These are phyloP conservation scores for Pantherophis alleghaniensis DNA, from an alignment of 2,797 vertebrate genomes.

Conservation along the genomic window DNA sequence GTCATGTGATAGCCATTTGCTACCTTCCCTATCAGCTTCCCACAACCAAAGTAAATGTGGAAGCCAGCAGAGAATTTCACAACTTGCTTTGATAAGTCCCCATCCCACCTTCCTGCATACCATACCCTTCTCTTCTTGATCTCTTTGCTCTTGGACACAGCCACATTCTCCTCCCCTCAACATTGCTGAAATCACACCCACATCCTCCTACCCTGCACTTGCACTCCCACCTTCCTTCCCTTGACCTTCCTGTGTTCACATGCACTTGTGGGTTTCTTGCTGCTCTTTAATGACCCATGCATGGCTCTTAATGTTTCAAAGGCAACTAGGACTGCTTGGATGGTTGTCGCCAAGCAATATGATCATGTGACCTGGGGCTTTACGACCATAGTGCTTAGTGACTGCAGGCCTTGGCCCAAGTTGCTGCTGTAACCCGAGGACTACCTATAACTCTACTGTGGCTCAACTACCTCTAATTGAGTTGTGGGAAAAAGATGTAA, in stretches of 20 bases:
- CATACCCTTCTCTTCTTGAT: not conserved
- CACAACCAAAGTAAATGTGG: not conserved
- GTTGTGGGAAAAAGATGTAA: not conserved
- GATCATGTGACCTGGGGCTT: not conserved
- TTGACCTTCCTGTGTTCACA: not conserved
- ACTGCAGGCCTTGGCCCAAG: not conserved
- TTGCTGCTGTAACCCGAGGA: not conserved
- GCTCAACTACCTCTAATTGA: not conserved
- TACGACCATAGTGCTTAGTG: not conserved
- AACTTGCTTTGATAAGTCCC: not conserved
- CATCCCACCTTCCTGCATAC: not conserved
- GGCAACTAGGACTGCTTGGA: not conserved
- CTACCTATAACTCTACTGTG: not conserved
- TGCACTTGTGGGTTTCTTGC: not conserved
- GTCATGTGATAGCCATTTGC: not conserved
- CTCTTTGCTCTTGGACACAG: not conserved
- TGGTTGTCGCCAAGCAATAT: not conserved
- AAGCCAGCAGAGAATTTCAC: not conserved
- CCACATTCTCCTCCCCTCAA: not conserved
- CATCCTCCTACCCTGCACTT: not conserved
- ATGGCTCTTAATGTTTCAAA: not conserved
- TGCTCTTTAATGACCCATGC: not conserved
- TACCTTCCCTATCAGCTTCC: not conserved
- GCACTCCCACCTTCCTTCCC: not conserved
- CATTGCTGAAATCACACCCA: not conserved